Percentiles rank a stretch among this genome's conserved stretches.
phyloP scores from a whole-genome alignment of 2,797 vertebrate species.

The Centropyge bicolor region DNA sequence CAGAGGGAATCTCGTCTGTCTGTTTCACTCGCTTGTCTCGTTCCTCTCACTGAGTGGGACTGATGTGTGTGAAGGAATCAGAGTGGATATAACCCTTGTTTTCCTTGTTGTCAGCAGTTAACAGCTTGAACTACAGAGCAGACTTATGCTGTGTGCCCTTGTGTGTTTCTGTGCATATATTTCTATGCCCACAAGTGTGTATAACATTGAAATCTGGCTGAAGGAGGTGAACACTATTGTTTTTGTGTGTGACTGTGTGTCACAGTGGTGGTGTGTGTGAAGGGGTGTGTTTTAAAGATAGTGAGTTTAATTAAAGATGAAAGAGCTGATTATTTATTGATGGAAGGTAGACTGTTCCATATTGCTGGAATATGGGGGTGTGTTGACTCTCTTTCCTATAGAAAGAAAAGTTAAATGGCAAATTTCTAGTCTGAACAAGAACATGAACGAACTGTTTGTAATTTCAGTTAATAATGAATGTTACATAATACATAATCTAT shows the following conservation, averaged over 20 bases:
- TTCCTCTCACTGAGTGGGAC: conserved; percentile 55
- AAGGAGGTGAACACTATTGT: conserved; percentile 16
- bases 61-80: conserved; percentile 80
- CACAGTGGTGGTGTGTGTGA: conserved; percentile 36
- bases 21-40: conserved; percentile 45
- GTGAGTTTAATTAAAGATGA: conserved; percentile 84
- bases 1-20: conserved; percentile 66
- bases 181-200: conserved; percentile 16
- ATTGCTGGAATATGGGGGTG: conserved; percentile 24
- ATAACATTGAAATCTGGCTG: conserved; percentile 19
- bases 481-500: neutral
- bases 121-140: conserved; percentile 52
- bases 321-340: conserved; percentile 82
- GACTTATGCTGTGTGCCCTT: conserved; percentile 27
- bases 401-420: neutral
- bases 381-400: conserved; percentile 13
- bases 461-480: neutral
- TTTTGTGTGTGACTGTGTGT: conserved; percentile 17
- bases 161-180: conserved; percentile 12
- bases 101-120: conserved; percentile 78
- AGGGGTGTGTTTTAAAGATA: conserved; percentile 65
- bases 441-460: neutral
- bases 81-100: conserved; percentile 74
- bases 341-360: conserved; percentile 69
- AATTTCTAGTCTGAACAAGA: no score